A percentile compares a stretch with the other conserved stretches of the same genome.
Conservation (phyloP, 1,140 invertebrate genomes). For the Meloidogyne exigua region DNA sequence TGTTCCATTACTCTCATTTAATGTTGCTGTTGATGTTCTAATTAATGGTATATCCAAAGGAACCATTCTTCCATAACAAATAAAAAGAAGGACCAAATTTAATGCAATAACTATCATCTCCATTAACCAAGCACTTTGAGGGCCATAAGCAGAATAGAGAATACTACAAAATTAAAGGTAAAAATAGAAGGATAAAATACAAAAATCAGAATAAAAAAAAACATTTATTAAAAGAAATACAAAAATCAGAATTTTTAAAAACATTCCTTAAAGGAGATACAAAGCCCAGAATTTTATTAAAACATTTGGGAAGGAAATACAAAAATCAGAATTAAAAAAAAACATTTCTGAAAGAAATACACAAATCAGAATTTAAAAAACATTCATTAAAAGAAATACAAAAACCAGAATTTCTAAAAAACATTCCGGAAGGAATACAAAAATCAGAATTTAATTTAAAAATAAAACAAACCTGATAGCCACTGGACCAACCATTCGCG, state of each 20-base stretch:
- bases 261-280: no score
- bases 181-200: not conserved
- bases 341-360: no score
- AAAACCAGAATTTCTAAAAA: no score
- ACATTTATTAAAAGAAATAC: not conserved
- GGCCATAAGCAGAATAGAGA: slow-evolving; percentile 39
- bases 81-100: slow-evolving; percentile 36
- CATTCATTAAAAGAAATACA: no score
- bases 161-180: slow-evolving; percentile 38
- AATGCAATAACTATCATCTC: slow-evolving; percentile 34
- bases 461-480: slow-evolving; percentile 29
- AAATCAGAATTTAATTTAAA: not conserved
- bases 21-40: slow-evolving; percentile 1
- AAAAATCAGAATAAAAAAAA: not conserved
- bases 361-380: no score
- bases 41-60: slow-evolving; percentile 11
- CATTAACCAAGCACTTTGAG: slow-evolving; percentile 26
- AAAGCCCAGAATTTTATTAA: no score
- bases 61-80: slow-evolving; percentile 36
- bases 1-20: not conserved
- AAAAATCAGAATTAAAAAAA: no score
- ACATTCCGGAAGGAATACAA: not conserved
- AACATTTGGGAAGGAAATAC: no score
- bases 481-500: slow-evolving; percentile 50
- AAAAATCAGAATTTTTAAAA: not conserved